phyloP scores from a whole-genome alignment of 2,797 vertebrate genomes.

The Peromyscus eremicus region DNA sequence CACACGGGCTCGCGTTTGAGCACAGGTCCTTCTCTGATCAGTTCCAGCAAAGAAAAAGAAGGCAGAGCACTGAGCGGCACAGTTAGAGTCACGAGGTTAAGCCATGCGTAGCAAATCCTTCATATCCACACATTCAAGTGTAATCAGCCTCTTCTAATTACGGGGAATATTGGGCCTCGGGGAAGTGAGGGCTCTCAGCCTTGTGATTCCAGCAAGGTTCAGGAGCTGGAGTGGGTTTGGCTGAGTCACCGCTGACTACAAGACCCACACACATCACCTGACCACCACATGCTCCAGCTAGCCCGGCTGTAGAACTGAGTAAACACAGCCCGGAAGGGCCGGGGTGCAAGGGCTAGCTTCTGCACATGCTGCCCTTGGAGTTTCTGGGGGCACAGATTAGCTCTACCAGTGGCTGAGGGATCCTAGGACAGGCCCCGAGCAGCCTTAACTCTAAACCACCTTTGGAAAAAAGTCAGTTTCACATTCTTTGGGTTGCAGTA shows the following conservation, averaged over 20 bases:
- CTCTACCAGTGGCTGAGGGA: not conserved
- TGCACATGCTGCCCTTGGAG: not conserved
- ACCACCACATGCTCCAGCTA: conserved; percentile 48
- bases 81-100: conserved; percentile 19
- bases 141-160: conserved; percentile 62
- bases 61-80: not conserved
- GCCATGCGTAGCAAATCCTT: not conserved
- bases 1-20: not conserved
- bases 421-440: not conserved
- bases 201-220: conserved; percentile 80
- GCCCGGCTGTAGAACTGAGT: conserved; percentile 45
- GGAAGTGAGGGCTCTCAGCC: conserved; percentile 62
- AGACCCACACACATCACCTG: conserved; percentile 72
- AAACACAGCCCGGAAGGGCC: not conserved
- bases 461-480: not conserved
- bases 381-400: not conserved
- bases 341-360: not conserved
- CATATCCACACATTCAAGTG: not conserved
- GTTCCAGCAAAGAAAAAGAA: conserved; percentile 28
- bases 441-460: not conserved
- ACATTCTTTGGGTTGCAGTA: not conserved
- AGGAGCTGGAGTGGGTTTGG: conserved; percentile 74
- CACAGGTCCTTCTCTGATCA: not conserved
- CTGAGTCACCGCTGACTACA: conserved; percentile 77
- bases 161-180: not conserved